Evolutionary conservation across 2,797 vertebrate species (phyloP).

Genomic region (Rhinoraja longicauda): DNA sequence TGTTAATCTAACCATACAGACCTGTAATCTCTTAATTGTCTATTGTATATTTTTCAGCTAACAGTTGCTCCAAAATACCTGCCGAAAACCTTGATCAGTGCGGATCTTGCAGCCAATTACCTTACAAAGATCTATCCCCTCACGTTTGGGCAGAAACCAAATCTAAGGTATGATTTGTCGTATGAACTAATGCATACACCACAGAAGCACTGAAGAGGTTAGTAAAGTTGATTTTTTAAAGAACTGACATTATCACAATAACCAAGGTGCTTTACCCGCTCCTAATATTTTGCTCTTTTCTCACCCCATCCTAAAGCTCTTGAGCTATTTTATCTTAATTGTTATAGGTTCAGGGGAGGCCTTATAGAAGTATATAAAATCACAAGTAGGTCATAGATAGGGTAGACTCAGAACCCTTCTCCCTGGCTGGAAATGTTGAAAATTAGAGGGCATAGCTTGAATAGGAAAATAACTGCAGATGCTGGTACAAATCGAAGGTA

Average conservation of each 20-base stretch:
- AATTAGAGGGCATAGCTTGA: too few species aligned
- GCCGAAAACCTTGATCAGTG: constrained; percentile 81
- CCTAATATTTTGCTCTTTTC: too few species aligned
- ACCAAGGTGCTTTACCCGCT: background rate
- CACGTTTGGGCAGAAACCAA: constrained; percentile 90
- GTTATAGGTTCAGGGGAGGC: too few species aligned
- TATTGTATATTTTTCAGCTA: constrained; percentile 62
- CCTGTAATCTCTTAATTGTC: background rate
- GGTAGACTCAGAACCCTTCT: too few species aligned
- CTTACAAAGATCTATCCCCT: constrained; percentile 84
- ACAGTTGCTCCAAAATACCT: constrained; percentile 79
- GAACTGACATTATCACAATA: background rate
- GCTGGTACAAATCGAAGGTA: too few species aligned
- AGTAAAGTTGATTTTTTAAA: background rate
- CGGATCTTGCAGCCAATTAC: constrained; percentile 92
- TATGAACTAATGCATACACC: background rate
- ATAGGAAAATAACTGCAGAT: too few species aligned
- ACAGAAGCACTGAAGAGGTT: background rate
- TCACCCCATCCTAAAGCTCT: too few species aligned
- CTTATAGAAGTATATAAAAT: too few species aligned
- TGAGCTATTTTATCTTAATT: too few species aligned
- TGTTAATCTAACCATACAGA: background rate
- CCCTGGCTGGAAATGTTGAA: too few species aligned
- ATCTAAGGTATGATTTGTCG: constrained; percentile 68
- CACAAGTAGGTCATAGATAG: too few species aligned